A percentile compares a stretch with the other conserved stretches of the same genome.
Evolutionary conservation across 2,797 vertebrate species (phyloP).

Genomic region (Cossypha dichroa): DNA sequence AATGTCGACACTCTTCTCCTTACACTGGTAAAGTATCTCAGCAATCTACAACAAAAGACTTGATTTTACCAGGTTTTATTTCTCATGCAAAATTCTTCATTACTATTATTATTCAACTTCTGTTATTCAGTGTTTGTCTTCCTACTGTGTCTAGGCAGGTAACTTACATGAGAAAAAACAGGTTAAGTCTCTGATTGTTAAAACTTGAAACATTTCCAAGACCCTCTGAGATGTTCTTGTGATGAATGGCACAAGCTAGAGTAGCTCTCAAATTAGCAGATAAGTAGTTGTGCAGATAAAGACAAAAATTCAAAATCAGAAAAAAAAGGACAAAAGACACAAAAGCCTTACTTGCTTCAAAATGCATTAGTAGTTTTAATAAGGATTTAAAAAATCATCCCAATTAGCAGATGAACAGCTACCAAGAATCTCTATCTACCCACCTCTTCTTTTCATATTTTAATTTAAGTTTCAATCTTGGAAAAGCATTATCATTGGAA

Average conservation of each 20-base stretch:
- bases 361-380: neutral
- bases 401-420: conserved; percentile 36
- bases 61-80: conserved; percentile 33
- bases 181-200: conserved; percentile 32
- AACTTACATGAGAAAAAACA: conserved; percentile 27
- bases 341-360: neutral
- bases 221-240: conserved; percentile 7
- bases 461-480: conserved; percentile 49
- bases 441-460: conserved; percentile 55
- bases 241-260: conserved; percentile 31
- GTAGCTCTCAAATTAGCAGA: conserved; percentile 6
- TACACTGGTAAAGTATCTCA: conserved; percentile 9
- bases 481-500: conserved; percentile 20
- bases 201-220: conserved; percentile 52
- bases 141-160: conserved; percentile 1
- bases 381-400: neutral
- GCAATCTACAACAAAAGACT: conserved; percentile 40
- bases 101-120: conserved; percentile 38
- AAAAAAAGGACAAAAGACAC: conserved; percentile 5
- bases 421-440: conserved; percentile 17
- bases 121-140: conserved; percentile 44
- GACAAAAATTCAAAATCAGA: conserved; percentile 31
- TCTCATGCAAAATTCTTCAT: conserved; percentile 38
- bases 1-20: neutral
- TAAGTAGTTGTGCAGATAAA: neutral